Percentiles rank a stretch among this genome's conserved stretches.
Evolutionary conservation across 1,140 invertebrate genomes (phyloP).

Genomic region (Hylyphantes graminicola): DNA sequence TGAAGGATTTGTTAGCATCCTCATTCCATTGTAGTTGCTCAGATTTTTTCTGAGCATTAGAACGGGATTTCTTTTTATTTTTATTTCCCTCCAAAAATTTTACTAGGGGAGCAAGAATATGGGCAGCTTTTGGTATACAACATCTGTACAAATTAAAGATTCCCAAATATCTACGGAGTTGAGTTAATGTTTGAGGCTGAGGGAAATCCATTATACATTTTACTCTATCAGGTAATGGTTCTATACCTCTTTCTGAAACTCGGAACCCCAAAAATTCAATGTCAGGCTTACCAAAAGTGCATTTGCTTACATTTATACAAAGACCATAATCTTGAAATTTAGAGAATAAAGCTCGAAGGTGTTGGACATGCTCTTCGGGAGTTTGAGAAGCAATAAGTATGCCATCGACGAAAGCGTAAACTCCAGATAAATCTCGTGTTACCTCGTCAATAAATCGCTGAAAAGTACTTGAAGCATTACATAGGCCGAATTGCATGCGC

Average conservation of each 20-base stretch:
- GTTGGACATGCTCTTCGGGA: conserved; percentile 65
- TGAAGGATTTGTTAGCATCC: conserved; percentile 1
- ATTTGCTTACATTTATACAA: conserved; percentile 64
- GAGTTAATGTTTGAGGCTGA: conserved; percentile 64
- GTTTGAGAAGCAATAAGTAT: conserved; percentile 67
- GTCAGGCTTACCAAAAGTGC: conserved; percentile 28
- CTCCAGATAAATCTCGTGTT: not conserved
- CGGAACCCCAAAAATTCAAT: conserved; percentile 50
- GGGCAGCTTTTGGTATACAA: conserved; percentile 38
- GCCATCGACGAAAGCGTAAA: conserved; percentile 30
- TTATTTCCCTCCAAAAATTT: conserved; percentile 15
- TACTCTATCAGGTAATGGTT: conserved; percentile 32
- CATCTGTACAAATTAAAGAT: conserved; percentile 67
- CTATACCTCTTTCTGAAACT: conserved; percentile 37
- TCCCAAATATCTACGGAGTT: conserved; percentile 66
- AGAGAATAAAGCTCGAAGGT: conserved; percentile 66
- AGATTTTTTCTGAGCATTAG: not conserved
- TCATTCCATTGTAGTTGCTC: not conserved
- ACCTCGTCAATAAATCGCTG: conserved; percentile 54
- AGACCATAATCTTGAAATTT: conserved; percentile 64
- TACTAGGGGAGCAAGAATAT: not conserved
- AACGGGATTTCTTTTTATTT: not conserved
- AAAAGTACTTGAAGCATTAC: conserved; percentile 56
- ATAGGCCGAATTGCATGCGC: conserved; percentile 55
- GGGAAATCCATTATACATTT: conserved; percentile 58